Evolutionary conservation across 64 coral and sea anemone species (phyloP), one percentile per base, ranked within the genome.

Genomic region (Trachythela sp.): DNA sequence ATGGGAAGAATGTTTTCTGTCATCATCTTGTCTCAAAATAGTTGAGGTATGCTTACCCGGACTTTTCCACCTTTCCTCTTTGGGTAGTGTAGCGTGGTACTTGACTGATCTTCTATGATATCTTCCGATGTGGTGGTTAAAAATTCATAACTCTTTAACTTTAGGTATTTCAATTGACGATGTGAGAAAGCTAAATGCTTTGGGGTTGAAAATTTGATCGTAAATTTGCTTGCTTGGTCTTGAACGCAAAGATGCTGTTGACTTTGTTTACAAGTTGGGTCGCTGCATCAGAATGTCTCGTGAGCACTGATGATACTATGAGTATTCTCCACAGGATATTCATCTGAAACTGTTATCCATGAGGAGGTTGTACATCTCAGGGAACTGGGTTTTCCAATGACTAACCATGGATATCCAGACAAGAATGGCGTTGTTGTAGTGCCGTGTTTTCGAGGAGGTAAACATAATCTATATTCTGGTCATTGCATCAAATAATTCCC

Each of bases 241-340:
- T 68, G 59, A 14, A 68, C 6, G 5, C 20, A 68, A 68, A 68
- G 18, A 68, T 68, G 59, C 59, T 68, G 5, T 8, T 8, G 7
- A 68, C 59, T 68, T 68, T 68, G 20, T 31, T 22, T 8, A 31
- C 30, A 17, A 89, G 70, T 49, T 77, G 9, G 31, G 60, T 39
- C 27, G 88, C 88, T 48, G 39, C 75, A 43, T 89, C 88, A 80
- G 88, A 89, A 48, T 56, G 68, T 80, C 75, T 89, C 14, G 88
- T 42, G 75, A 76, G 88, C 14, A 71, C 75, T 15, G 71, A 56
- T 27, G 3, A 84, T 84, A 39, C 88, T 84, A 33, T 90, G 88
- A 13, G 88, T 90, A 56, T 90, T 90, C 83, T 90, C 88, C 2
- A 90, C 88, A 84, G 77, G 88, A 36, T 90, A 90, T 84, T 90